Conservation (phyloP, 1,140 invertebrate genomes). For the Drosophila nigrodunni region DNA sequence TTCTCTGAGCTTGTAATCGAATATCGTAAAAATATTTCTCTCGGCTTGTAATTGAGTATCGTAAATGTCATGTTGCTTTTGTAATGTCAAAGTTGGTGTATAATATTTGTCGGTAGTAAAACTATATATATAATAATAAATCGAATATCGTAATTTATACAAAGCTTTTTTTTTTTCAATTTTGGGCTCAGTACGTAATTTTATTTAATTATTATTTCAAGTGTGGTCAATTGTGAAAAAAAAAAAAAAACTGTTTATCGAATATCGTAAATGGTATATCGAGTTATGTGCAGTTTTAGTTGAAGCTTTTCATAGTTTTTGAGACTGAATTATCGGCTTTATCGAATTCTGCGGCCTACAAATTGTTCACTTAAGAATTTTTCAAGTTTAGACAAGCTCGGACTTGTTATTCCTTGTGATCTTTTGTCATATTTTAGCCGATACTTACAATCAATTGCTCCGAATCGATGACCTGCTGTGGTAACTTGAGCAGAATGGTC, state of each 20-base stretch:
- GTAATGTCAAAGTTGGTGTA: too few relatives aligned
- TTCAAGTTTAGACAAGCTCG: constrained; percentile 10
- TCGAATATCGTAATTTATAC: too few relatives aligned
- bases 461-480: constrained; percentile 74
- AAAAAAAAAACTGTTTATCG: neutral
- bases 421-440: too few relatives aligned
- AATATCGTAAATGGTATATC: constrained; percentile 14
- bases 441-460: constrained; percentile 83
- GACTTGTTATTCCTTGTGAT: too few relatives aligned
- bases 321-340: neutral
- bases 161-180: too few relatives aligned
- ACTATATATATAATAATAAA: too few relatives aligned
- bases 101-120: too few relatives aligned
- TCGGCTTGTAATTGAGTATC: neutral
- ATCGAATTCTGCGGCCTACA: constrained; percentile 9
- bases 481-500: constrained; percentile 81
- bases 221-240: neutral
- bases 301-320: neutral
- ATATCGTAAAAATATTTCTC: neutral
- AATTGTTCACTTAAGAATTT: constrained; percentile 24
- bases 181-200: too few relatives aligned
- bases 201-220: neutral
- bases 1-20: neutral
- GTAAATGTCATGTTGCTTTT: neutral
- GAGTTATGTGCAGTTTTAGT: neutral